These are phyloP conservation scores for Typhlichthys eigenmanni DNA, from an alignment of 2,797 vertebrate genomes.

Conservation along the genomic window DNA sequence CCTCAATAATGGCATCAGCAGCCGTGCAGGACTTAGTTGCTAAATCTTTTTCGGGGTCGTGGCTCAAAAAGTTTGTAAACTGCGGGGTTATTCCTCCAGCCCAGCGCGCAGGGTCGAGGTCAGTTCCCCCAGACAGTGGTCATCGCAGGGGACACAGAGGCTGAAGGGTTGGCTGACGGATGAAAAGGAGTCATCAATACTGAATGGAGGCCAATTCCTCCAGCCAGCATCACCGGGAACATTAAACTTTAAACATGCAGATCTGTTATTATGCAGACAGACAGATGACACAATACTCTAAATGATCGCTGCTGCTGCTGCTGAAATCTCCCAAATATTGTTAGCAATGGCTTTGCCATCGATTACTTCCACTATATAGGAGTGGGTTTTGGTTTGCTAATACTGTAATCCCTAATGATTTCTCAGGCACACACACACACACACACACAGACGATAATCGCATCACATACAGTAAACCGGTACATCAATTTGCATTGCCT, in stretches of 20 bases:
- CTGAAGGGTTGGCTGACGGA: conserved; percentile 43
- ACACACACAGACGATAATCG: no score
- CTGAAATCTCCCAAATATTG: conserved; percentile 30
- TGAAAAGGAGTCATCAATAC: conserved; percentile 75
- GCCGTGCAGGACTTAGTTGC: conserved; percentile 5
- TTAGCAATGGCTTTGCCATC: conserved; percentile 15
- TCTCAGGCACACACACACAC: no score
- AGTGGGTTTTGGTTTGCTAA: no score
- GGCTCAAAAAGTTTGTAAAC: background rate
- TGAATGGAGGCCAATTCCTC: conserved; percentile 65
- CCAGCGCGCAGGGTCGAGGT: conserved; percentile 31
- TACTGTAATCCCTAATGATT: no score
- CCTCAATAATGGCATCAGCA: no score
- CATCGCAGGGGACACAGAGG: conserved; percentile 49
- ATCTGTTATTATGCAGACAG: conserved; percentile 70
- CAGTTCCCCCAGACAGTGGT: conserved; percentile 50
- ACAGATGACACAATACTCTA: conserved; percentile 61
- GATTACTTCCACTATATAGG: no score
- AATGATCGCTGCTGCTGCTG: conserved; percentile 41
- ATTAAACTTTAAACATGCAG: conserved; percentile 77
- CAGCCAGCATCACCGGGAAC: conserved; percentile 49
- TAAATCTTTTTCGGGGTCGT: no score
- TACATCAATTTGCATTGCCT: no score
- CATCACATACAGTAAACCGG: no score
- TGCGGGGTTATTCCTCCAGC: conserved; percentile 27